Evolutionary conservation across 2,797 vertebrate species (phyloP).

Genomic region (Brachymystax lenok): DNA sequence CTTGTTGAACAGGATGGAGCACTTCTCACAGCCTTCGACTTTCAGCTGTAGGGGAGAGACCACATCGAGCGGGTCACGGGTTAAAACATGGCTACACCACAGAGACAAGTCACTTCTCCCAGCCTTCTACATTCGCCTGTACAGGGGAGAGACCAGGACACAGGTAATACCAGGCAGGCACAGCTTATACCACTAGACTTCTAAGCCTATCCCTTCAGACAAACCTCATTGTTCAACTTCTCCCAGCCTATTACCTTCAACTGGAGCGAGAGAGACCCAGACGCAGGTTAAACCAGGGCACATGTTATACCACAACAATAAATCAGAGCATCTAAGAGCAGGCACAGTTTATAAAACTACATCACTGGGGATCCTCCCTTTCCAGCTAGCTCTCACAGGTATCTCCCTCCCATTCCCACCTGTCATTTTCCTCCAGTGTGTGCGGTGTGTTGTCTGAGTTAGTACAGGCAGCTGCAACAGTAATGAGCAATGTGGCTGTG

Average conservation of each 20-base stretch:
- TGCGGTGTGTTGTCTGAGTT: not conserved
- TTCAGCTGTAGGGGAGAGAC: conserved; percentile 78
- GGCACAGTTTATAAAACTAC: no score
- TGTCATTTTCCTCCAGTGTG: not conserved
- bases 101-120: conserved; percentile 87
- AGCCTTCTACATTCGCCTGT: conserved; percentile 94
- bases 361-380: no score
- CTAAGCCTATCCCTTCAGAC: not conserved
- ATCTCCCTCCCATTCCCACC: not conserved
- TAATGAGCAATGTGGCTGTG: not conserved
- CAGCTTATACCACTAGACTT: not conserved
- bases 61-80: no score
- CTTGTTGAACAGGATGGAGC: conserved; percentile 92
- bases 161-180: not conserved
- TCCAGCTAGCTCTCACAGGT: no score
- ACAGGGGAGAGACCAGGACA: not conserved
- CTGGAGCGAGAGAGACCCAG: not conserved
- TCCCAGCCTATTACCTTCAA: not conserved
- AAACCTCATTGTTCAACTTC: not conserved
- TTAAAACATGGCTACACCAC: no score
- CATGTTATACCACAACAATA: not conserved
- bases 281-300: not conserved
- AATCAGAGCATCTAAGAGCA: not conserved
- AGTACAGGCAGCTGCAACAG: conserved; percentile 2
- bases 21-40: conserved; percentile 94